Evolutionary conservation across 2,888 invertebrate genomes (phyloP), one percentile per base, ranked within the genome.

Genomic region (Euproctis similis): DNA sequence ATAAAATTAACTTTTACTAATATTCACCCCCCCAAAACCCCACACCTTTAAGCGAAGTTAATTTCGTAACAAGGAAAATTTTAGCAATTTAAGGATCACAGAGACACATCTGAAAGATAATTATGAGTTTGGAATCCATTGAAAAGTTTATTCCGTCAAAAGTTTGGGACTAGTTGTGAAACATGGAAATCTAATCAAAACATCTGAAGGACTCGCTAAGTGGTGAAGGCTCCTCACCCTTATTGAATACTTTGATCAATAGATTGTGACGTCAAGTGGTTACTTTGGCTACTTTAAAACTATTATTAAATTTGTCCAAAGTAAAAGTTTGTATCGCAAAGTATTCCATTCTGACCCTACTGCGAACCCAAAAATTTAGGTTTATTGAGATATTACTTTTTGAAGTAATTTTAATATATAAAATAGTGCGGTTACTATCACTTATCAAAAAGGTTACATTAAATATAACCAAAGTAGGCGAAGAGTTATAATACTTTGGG

Each of bases 101-200:
- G 30, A 27, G 39, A 44, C 42, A 47, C 35, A 41, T 39, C 37
- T 36, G 34, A 30, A 47, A 36, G 42, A 49, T 45, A 51, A 49
- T 44, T 42, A 51, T 36, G 34, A 47, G 31, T 47, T 51, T 30
- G 11, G 26, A 34, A 45, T 47, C 37, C 34, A 45, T 42, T 45
- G 42, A 51, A 44, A 51, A 51, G 46, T 46, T 35, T 26, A 46
- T 50, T 48, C 35, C 37, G 40, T 34, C 31, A 1, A 48, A 23
- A 45, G 36, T 52, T 47, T 36, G 36, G n/a, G n/a, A 39, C 34
- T 45, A 49, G 36, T 53, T 45, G 31, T 24, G 37, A 40, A 55
- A 46, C 55, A 58, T 52, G 53, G 55, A 65, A 63, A 62, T 64
- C 59, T 64, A 63, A 68, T 65, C 62, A 67, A 56, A 59, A 57